These are phyloP conservation scores for Drosophila cardini DNA, from an alignment of 1,140 invertebrate species.

Conservation along the genomic window DNA sequence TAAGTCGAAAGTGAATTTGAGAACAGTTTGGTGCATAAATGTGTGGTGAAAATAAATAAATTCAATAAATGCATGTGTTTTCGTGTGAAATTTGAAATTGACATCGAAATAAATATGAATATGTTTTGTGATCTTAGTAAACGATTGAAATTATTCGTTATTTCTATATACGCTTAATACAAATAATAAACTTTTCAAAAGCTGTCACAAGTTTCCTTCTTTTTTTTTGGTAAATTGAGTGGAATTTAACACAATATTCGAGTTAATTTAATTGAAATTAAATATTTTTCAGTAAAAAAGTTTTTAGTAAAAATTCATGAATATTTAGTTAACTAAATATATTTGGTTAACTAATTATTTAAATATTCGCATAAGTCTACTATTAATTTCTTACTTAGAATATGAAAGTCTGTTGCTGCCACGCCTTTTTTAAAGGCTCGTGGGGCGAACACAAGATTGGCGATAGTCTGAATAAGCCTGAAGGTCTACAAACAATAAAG, in stretches of 20 bases:
- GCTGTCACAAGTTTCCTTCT: constrained; percentile 5
- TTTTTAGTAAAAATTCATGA: constrained; percentile 21
- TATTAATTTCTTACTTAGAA: constrained; percentile 22
- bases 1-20: background rate
- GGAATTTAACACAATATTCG: constrained; percentile 13
- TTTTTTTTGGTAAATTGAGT: constrained; percentile 30
- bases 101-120: background rate
- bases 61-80: constrained; percentile 9
- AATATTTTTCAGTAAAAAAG: constrained; percentile 3
- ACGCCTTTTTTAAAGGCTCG: constrained; percentile 47
- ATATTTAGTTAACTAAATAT: constrained; percentile 19
- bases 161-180: constrained; percentile 6
- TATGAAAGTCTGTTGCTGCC: constrained; percentile 24
- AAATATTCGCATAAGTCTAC: constrained; percentile 41
- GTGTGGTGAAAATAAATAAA: constrained; percentile 6
- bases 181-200: constrained; percentile 27
- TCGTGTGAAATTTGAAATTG: background rate
- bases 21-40: background rate
- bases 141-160: background rate
- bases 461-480: constrained; percentile 23
- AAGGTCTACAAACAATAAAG: constrained; percentile 3
- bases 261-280: background rate
- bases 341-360: constrained; percentile 30
- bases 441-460: constrained; percentile 57
- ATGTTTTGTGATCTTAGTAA: constrained; percentile 7